Conservation (phyloP, 2,888 invertebrate genomes). For the Trichogramma evanescens region DNA sequence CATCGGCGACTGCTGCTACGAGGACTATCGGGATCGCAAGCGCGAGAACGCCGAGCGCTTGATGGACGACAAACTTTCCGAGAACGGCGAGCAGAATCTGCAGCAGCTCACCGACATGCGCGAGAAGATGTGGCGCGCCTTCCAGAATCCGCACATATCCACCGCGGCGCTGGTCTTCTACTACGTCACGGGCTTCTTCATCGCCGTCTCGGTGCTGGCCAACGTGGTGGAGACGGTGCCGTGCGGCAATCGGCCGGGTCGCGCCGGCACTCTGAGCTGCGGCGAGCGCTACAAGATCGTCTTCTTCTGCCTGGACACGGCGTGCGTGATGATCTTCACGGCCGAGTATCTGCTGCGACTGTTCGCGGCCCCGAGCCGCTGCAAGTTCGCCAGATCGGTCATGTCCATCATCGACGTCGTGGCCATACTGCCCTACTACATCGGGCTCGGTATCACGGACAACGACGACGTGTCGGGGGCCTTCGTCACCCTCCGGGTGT, state of each 20-base stretch:
- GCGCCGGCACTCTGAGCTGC: constrained; percentile 84
- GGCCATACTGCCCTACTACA: constrained; percentile 98
- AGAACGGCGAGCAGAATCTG: constrained; percentile 83
- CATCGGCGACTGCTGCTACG: constrained; percentile 98
- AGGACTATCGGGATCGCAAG: constrained; percentile 98
- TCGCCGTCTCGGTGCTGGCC: constrained; percentile 98
- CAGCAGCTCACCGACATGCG: constrained; percentile 81
- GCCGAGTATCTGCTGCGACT: constrained; percentile 92
- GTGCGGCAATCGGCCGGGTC: constrained; percentile 80
- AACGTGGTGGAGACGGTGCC: constrained; percentile 98
- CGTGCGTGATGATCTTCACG: constrained; percentile 99
- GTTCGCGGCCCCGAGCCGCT: constrained; percentile 97
- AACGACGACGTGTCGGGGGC: constrained; percentile 99
- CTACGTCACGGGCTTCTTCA: constrained; percentile 99
- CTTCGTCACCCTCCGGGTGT: constrained; percentile 96
- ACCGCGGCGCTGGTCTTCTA: constrained; percentile 99
- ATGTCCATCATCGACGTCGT: constrained; percentile 99
- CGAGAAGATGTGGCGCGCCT: constrained; percentile 98
- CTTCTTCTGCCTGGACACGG: constrained; percentile 98
- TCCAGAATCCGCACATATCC: constrained; percentile 98
- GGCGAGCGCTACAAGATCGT: constrained; percentile 97
- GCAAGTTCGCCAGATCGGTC: constrained; percentile 94
- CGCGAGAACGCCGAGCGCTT: constrained; percentile 97
- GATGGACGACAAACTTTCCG: constrained; percentile 93
- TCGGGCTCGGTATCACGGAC: constrained; percentile 93